phyloP scores from a whole-genome alignment of 2,888 invertebrate genomes.

The Hoplodrina blanda region DNA sequence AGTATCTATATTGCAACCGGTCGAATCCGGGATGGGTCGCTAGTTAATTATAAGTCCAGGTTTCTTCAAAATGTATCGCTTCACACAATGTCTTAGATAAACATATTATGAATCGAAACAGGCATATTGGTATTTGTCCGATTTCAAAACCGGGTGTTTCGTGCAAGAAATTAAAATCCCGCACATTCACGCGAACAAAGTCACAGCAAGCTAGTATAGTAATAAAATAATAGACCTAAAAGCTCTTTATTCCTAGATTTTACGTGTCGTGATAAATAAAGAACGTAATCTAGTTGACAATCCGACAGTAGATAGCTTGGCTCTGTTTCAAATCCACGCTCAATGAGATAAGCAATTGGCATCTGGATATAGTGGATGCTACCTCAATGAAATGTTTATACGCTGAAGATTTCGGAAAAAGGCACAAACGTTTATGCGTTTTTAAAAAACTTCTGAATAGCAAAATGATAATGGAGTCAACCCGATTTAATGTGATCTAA shows the following conservation, averaged over 20 bases:
- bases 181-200: too few species aligned
- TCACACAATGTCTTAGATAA: too few species aligned
- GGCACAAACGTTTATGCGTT: neutral
- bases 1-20: too few species aligned
- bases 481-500: neutral
- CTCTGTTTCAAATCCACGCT: slow-evolving; percentile 48
- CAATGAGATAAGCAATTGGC: slow-evolving; percentile 58
- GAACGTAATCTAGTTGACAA: slow-evolving; percentile 43
- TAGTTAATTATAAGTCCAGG: too few species aligned
- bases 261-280: slow-evolving; percentile 42
- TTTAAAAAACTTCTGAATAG: neutral
- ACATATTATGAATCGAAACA: too few species aligned
- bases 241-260: slow-evolving; percentile 7
- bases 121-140: too few species aligned
- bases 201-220: too few species aligned
- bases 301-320: slow-evolving; percentile 43
- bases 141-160: too few species aligned
- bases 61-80: too few species aligned
- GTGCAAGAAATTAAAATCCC: too few species aligned
- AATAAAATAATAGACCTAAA: slow-evolving; percentile 19
- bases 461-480: neutral
- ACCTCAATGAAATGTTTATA: slow-evolving; percentile 19
- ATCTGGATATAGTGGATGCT: slow-evolving; percentile 9
- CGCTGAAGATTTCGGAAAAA: neutral
- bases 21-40: too few species aligned